Conservation (phyloP, 2,888 invertebrate species). For the Ferdinandea cuprea region DNA sequence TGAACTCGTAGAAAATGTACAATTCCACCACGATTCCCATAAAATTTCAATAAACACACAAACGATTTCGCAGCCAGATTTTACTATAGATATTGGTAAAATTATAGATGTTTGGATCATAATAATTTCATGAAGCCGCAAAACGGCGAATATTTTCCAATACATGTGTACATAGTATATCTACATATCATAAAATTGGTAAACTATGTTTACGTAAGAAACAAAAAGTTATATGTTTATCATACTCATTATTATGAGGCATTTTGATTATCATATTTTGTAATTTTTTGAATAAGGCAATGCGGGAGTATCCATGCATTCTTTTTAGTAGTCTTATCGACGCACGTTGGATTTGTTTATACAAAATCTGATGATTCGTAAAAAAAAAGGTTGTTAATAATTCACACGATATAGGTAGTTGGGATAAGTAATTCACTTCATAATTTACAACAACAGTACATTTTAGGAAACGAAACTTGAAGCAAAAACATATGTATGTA, state of each 20-base stretch:
- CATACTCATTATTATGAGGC: slow-evolving; percentile 46
- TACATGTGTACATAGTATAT: slow-evolving; percentile 1
- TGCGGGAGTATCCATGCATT: neutral
- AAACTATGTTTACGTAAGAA: slow-evolving; percentile 44
- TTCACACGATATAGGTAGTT: neutral
- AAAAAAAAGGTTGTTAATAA: slow-evolving; percentile 6
- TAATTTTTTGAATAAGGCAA: slow-evolving; percentile 4
- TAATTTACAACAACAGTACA: neutral
- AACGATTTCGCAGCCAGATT: slow-evolving; percentile 1
- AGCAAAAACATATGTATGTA: no score
- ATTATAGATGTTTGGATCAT: neutral
- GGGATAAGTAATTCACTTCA: neutral
- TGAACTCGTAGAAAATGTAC: slow-evolving; percentile 30
- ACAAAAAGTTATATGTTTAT: slow-evolving; percentile 35
- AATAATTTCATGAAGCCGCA: slow-evolving; percentile 24
- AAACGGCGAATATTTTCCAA: slow-evolving; percentile 18
- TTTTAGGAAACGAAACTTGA: neutral
- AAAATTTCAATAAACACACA: slow-evolving; percentile 37
- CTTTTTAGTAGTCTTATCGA: slow-evolving; percentile 6
- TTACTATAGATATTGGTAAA: neutral
- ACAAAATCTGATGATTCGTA: neutral
- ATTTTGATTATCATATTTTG: slow-evolving; percentile 60
- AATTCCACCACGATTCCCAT: slow-evolving; percentile 38
- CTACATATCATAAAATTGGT: slow-evolving; percentile 47
- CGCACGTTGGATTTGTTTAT: slow-evolving; percentile 1